Evolutionary conservation across 2,797 vertebrate genomes (phyloP).

Genomic region (Bucorvus abyssinicus): DNA sequence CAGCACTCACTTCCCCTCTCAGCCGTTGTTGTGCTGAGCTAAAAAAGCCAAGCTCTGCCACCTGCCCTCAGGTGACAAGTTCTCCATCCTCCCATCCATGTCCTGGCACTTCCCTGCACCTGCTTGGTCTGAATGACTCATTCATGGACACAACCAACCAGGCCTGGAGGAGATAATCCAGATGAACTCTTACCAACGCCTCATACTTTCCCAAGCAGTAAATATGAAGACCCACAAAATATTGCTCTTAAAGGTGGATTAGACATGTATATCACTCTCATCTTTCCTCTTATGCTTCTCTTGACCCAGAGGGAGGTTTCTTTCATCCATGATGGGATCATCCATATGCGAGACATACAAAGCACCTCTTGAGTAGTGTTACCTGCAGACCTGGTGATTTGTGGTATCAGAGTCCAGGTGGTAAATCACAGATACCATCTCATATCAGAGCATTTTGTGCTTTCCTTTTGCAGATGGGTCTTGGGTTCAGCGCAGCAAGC

Average conservation of each 20-base stretch:
- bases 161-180: neutral
- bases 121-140: neutral
- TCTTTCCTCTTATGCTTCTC: neutral
- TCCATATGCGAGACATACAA: neutral
- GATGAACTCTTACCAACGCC: fast-evolving
- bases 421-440: neutral
- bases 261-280: neutral
- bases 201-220: neutral
- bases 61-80: neutral
- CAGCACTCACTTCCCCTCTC: neutral
- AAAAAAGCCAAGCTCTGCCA: neutral
- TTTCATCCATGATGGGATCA: neutral
- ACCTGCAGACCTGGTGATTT: neutral
- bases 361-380: neutral
- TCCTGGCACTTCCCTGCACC: neutral
- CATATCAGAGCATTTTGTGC: neutral
- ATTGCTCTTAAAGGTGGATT: neutral
- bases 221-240: neutral
- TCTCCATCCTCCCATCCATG: neutral
- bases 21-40: neutral
- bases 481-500: neutral
- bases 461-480: neutral
- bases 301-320: neutral
- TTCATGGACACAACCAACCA: neutral
- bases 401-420: neutral